These are phyloP conservation scores for Acrobeloides nanus DNA, from an alignment of 2,888 invertebrate genomes.

Conservation along the genomic window DNA sequence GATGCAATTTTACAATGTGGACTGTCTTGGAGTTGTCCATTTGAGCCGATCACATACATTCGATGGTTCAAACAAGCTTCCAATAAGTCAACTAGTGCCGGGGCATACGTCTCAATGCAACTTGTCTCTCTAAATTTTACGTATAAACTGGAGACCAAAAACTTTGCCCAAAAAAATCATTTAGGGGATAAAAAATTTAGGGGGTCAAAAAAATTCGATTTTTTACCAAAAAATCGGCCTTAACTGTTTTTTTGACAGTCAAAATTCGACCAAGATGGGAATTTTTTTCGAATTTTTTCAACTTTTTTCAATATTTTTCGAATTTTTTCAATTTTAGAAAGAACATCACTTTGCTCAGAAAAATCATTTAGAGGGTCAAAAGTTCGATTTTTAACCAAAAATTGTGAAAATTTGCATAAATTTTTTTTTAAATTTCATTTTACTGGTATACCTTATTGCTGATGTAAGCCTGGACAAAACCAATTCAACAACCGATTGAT, in stretches of 20 bases:
- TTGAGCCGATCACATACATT: constrained; percentile 22
- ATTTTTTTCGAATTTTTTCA: no score
- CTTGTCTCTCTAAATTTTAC: constrained; percentile 68
- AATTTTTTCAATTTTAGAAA: no score
- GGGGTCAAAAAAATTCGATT: no score
- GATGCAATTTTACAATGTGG: constrained; percentile 93
- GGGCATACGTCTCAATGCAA: constrained; percentile 77
- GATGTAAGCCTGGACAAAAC: constrained; percentile 82
- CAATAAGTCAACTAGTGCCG: constrained; percentile 72
- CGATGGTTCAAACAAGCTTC: constrained; percentile 77
- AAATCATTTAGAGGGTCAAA: no score
- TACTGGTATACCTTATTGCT: constrained; percentile 65
- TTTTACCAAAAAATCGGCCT: not conserved
- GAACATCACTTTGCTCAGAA: no score
- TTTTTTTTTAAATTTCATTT: no score
- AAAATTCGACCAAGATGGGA: not conserved
- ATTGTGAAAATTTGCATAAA: no score
- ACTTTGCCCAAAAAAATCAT: no score
- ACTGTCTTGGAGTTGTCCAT: constrained; percentile 75
- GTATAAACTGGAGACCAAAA: not conserved
- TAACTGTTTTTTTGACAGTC: constrained; percentile 1
- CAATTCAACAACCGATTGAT: constrained; percentile 85
- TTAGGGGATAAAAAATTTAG: no score
- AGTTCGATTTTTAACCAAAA: constrained; percentile 3
- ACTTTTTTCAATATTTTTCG: no score